Conservation (phyloP, 2,888 invertebrate species). For the Scaptodrosophila latifasciaeformis region DNA sequence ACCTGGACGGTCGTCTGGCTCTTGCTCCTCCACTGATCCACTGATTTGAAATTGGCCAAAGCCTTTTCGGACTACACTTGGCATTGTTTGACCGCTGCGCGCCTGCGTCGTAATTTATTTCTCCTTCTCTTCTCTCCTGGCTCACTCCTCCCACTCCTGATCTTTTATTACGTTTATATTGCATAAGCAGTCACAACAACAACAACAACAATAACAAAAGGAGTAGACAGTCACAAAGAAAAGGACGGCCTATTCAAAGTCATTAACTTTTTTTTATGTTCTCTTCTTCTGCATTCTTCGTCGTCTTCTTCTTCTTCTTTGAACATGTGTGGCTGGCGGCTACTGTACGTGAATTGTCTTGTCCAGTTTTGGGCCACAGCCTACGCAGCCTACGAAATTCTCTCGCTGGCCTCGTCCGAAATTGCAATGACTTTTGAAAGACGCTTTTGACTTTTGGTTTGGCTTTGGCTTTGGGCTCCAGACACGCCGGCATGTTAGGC, state of each 20-base stretch:
- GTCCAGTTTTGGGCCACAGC: not conserved
- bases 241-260: conserved; percentile 25
- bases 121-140: conserved; percentile 23
- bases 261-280: conserved; percentile 41
- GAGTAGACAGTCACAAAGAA: no score
- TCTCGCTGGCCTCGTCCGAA: no score
- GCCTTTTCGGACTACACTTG: conserved; percentile 22
- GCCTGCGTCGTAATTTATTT: conserved; percentile 63
- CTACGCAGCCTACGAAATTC: no score
- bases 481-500: conserved; percentile 10
- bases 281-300: no score
- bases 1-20: conserved; percentile 5
- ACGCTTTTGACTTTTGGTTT: not conserved
- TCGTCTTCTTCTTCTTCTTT: no score
- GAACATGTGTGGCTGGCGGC: conserved; percentile 55
- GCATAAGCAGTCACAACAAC: no score
- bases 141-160: conserved; percentile 26
- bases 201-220: no score
- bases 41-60: not conserved
- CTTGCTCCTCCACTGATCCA: conserved; percentile 29
- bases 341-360: conserved; percentile 40
- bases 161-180: conserved; percentile 59
- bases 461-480: not conserved
- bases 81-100: conserved; percentile 40
- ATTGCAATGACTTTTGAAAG: not conserved